Percentiles rank a stretch among this genome's conserved stretches.
Evolutionary conservation across 2,113 vertebrate genomes (phyloP).

Genomic region (Hystrix cristata): DNA sequence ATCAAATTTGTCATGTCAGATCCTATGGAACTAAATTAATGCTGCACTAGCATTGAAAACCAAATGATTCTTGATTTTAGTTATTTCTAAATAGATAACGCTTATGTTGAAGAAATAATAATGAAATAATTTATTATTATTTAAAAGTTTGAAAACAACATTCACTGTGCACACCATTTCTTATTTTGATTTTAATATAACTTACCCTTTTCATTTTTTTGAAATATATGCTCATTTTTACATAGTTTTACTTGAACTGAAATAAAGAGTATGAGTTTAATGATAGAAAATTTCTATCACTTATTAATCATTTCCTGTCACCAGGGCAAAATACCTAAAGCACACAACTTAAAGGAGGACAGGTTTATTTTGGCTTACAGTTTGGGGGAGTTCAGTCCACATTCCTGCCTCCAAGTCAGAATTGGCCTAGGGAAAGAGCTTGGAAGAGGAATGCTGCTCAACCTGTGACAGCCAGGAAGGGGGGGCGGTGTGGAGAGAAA

Average conservation of each 20-base stretch:
- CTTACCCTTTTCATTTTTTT: background rate
- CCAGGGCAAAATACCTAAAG: background rate
- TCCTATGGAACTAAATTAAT: constrained; percentile 55
- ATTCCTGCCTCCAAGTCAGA: background rate
- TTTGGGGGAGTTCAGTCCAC: background rate
- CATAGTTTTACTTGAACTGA: constrained; percentile 30
- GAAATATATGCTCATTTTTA: constrained; percentile 3
- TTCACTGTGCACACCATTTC: background rate
- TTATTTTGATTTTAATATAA: background rate
- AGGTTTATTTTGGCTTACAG: background rate
- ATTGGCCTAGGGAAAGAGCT: background rate
- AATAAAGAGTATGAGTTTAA: constrained; percentile 37
- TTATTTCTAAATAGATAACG: constrained; percentile 49
- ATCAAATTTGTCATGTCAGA: constrained; percentile 8
- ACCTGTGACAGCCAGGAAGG: background rate
- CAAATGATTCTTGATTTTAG: constrained; percentile 38
- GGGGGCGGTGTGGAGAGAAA: background rate
- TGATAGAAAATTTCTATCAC: background rate
- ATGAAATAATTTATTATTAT: background rate
- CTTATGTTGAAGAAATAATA: constrained; percentile 22
- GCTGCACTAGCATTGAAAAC: background rate
- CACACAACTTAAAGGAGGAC: background rate
- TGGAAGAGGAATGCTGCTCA: background rate
- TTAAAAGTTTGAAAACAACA: background rate
- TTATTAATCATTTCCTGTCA: background rate